Evolutionary conservation across 2,113 vertebrate genomes (phyloP), one percentile per base, ranked within the genome.

Genomic region (Jaculus jaculus): DNA sequence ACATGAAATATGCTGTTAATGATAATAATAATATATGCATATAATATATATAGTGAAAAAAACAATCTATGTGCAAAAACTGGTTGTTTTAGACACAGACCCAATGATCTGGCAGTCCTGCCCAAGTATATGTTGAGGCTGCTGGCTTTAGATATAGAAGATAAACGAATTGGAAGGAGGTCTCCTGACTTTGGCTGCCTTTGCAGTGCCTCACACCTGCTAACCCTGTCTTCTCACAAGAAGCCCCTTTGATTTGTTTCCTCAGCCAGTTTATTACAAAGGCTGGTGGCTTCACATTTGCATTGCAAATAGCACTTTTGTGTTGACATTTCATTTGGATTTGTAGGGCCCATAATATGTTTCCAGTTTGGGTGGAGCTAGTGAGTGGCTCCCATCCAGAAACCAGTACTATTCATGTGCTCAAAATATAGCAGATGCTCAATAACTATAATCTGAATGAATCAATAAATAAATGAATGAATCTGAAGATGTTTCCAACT

Each of bases 301-400:
- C 92, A 92, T 65, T 95, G 92, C 94, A 94, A 91, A 96, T 93
- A 63, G 37, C 34, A 77, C 91, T 68, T 86, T 72, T 47, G 42
- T 91, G 84, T 86, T 85, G 90, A 88, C 71, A 92, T 94, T 92
- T 71, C 90, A 83, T 92, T 96, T 79, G 51, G 74, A 86, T 75
- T 92, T 88, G 84, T 96, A 95, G 90, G 72, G 58, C 75, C 92
- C 58, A 60, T 47, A 81, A 90, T 92, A 94, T 92, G 91, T 95
- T 89, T 83, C 75, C 87, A 7, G 28, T 96, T 84, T 79, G 75
- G 86, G 84, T 13, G 20, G 79, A 71, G 73, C 54, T 88, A 63
- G 63, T 63, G 88, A 63, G 63, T 71, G 92, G 84, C 78, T 89
- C 71, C 60, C 58, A 65, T 82, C 83, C 92, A 92, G 74, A 75